Base-by-base conservation (phyloP, 1,140 invertebrate species). In the Listronotus oregonensis region DNA sequence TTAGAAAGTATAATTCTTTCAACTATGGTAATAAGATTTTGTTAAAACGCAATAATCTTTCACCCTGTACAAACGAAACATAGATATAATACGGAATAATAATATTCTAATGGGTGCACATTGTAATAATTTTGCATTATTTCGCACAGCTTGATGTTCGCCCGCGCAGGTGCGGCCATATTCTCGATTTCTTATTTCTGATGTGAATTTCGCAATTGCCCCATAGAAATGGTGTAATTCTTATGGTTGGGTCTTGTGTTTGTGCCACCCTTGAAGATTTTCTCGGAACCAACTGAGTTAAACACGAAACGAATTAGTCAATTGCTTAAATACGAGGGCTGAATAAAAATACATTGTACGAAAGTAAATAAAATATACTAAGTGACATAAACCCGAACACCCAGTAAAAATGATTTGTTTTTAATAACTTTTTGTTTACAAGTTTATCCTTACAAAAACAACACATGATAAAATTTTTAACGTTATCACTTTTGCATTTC, bases 61-160 rank as follows among this genome's bases (percentile, higher is more conserved):
- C 40, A 58, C 55, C 31, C 55, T 47, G 27, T 46, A 34, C 8
- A 18, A 44, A 14, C n/a, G 47, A 50, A 21, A n/a, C 7, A 46
- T 32, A 58, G n/a, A 32, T 56, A 15, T 46, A 34, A 40, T 54
- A 46, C 50, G 14, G 34, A 51, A 21, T 50, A 52, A 58, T 68
- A 68, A 55, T 68, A 57, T 67, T 64, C 62, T 68, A 68, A 68
- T 68, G 66, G 67, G 54, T 61, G 62, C 57, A 64, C 63, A 69
- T 64, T 65, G 65, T 69, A 69, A 65, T 69, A 69, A 61, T 69
- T 69, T 66, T 56, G 67, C 58, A 69, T 69, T 69, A 69, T 69
- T 69, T 69, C 47, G 64, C 67, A 60, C 67, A 69, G 67, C 67
- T 69, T 69, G 67, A 69, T 64, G 51, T 49, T 64, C 40, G 64